Base-by-base conservation (phyloP, 2,888 invertebrate species). In the Bruchidius siliquastri region DNA sequence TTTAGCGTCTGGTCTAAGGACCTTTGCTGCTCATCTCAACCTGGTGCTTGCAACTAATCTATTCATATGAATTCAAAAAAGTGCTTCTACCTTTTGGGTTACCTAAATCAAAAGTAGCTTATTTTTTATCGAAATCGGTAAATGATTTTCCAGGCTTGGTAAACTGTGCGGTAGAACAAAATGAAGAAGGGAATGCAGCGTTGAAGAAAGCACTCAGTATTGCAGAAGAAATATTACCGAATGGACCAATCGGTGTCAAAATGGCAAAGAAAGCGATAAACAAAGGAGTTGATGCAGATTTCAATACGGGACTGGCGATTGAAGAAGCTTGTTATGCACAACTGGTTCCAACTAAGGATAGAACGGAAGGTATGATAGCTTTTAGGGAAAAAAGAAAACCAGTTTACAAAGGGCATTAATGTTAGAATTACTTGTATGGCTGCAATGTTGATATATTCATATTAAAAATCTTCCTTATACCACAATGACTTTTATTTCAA, bases 371-470 rank as follows among this genome's bases (percentile, higher is more conserved):
- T 26, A 89, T 99, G 81, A 89, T 91, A 70, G 98, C 99, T 0
- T 99, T 99, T 85, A 92, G 91, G 66, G 96, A 98, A 84, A 99
- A 99, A 87, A 91, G 99, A 76, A 91, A 92, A 81, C 98, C 99
- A 0, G 88, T 91, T 71, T 99, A 95, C 86, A 92, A 89, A 80
- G 99, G 99, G 71, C 90, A 92, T 83, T 96, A 86, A 89, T 71
- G n/a, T 68, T n/a, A n/a, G n/a, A n/a, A n/a, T n/a, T n/a, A n/a
- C n/a, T n/a, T n/a, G n/a, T n/a, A n/a, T n/a, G n/a, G n/a, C n/a
- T n/a, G n/a, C n/a, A n/a, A n/a, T n/a, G n/a, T n/a, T n/a, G n/a
- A n/a, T n/a, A n/a, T n/a, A n/a, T n/a, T n/a, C n/a, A n/a, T n/a
- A n/a, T n/a, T n/a, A n/a, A n/a, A n/a, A n/a, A n/a, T n/a, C n/a